Conservation (phyloP, 2,888 invertebrate genomes). For the Tanaodytes sp. region DNA sequence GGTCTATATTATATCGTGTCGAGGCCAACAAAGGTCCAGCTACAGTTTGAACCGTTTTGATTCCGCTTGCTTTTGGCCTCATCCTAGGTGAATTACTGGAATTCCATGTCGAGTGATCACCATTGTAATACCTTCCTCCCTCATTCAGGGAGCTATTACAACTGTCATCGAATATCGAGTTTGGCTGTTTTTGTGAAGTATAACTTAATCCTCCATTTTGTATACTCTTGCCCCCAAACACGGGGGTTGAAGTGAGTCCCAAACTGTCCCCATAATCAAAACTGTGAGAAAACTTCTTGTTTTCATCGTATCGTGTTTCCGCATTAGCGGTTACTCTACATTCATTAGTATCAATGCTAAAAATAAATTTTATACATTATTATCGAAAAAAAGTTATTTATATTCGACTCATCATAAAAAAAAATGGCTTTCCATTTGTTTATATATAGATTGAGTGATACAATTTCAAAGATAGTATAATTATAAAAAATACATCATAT, state of each 20-base stretch:
- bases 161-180: conserved; percentile 46
- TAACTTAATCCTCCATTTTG: conserved; percentile 31
- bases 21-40: conserved; percentile 74
- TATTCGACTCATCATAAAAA: too few species aligned
- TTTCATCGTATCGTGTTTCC: conserved; percentile 21
- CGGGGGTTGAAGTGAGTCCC: conserved; percentile 42
- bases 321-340: background rate
- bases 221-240: conserved; percentile 5
- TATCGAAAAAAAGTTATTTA: too few species aligned
- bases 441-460: too few species aligned
- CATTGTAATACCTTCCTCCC: conserved; percentile 56
- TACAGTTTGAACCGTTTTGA: conserved; percentile 67
- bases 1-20: conserved; percentile 73
- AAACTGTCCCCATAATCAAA: conserved; percentile 26
- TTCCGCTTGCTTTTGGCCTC: conserved; percentile 58
- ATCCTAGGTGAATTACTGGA: conserved; percentile 64
- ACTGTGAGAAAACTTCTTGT: conserved; percentile 14
- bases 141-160: conserved; percentile 52
- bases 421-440: too few species aligned
- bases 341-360: conserved; percentile 19
- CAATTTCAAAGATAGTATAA: too few species aligned
- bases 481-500: too few species aligned
- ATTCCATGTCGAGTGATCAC: conserved; percentile 65
- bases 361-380: too few species aligned
- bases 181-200: conserved; percentile 34